phyloP scores from a whole-genome alignment of 1,140 invertebrate species.

The Habropoda laboriosa region DNA sequence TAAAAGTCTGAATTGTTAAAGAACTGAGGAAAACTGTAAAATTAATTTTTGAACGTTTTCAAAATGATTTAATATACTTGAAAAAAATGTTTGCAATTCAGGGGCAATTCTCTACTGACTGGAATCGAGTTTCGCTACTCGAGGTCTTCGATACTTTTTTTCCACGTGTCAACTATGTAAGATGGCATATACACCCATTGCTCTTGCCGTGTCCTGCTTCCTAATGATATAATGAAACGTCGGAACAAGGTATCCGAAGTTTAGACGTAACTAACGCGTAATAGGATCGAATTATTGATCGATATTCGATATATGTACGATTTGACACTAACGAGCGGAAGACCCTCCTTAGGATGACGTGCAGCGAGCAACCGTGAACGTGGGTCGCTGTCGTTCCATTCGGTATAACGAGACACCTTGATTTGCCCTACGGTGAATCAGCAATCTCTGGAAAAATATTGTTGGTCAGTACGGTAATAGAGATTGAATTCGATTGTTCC shows the following conservation, averaged over 20 bases:
- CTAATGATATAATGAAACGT: background rate
- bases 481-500: background rate
- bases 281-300: constrained; percentile 51
- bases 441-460: constrained; percentile 50
- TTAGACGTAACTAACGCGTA: background rate
- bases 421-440: constrained; percentile 60
- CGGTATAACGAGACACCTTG: constrained; percentile 68
- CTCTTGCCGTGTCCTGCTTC: background rate
- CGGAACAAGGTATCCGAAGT: background rate
- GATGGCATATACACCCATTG: no score
- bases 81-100: no score
- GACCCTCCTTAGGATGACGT: constrained; percentile 56
- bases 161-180: no score
- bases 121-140: no score
- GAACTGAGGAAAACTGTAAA: no score
- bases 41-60: no score
- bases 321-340: constrained; percentile 74
- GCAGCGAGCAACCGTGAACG: constrained; percentile 68
- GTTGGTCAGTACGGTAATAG: background rate
- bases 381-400: constrained; percentile 68
- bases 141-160: no score
- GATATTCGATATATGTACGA: constrained; percentile 60
- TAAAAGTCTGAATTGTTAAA: no score
- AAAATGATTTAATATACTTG: no score
- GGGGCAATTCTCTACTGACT: no score